Evolutionary conservation across 2,113 vertebrate genomes (phyloP), one percentile per base, ranked within the genome.

Genomic region (Panthera leo): DNA sequence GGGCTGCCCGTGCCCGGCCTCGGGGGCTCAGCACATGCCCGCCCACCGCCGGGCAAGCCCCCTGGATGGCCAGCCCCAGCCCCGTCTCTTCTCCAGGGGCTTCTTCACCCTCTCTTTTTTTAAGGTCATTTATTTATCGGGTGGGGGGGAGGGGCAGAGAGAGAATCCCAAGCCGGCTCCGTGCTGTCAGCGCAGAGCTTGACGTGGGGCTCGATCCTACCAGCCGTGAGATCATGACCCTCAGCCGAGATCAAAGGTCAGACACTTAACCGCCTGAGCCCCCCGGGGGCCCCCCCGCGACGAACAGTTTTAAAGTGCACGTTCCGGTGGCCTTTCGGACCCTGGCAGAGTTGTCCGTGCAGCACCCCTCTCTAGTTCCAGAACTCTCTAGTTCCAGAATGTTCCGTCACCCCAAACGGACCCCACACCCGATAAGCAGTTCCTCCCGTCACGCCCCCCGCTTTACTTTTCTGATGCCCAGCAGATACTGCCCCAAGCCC

Each of bases 1-100:
- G 5, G 6, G 39, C 23, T 45, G 39, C 39, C 25, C 6, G 18
- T 23, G 9, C 70, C 19, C 0, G 9, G 19, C 39, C 1, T 5
- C 21, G 0, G 36, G 36, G 36, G 11, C 36, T 39, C 71, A 13
- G 71, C 23, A 23, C 9, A 25, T 2, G 19, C 21, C 10, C 21
- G 2, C 34, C 34, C 34, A n/a, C 34, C 7, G 3, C 21, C n/a
- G 18, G n/a, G 7, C n/a, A 34, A 36, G 70, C 4, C n/a, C n/a
- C 9, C 34, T 2, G 67, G 14, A 15, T 2, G 45, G 61, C 4
- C 63, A 14, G 76, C 3, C 34, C 67, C 21, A 2, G 23, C 3
- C 45, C 36, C 29, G 29, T 31, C 13, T 5, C 48, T 39, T 2
- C 18, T 9, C 34, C 51, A 1, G 23, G 9, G 16, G 10, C 55